These are phyloP conservation scores for Leucophenga maculata DNA, from an alignment of 2,888 invertebrate genomes.

Conservation along the genomic window DNA sequence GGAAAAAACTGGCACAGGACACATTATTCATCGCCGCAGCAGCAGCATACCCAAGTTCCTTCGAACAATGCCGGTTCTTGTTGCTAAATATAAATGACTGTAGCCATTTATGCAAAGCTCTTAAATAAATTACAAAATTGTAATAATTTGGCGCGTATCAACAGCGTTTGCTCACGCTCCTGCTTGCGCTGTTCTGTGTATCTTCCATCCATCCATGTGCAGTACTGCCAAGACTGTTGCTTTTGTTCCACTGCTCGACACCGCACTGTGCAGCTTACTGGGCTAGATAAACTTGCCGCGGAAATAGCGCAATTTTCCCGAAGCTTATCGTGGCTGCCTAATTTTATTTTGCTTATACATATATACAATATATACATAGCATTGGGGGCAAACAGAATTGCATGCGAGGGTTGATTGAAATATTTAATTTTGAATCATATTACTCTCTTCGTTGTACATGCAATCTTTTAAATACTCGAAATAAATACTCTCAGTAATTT, in stretches of 20 bases:
- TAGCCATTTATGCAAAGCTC: conserved; percentile 61
- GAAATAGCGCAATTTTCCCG: neutral
- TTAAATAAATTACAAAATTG: conserved; percentile 67
- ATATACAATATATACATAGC: neutral
- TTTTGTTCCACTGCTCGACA: neutral
- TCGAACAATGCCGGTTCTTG: too few relatives aligned
- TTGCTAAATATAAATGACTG: conserved; percentile 46
- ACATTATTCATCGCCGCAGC: neutral
- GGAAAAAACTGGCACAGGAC: neutral
- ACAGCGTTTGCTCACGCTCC: conserved; percentile 26
- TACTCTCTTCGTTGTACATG: too few relatives aligned
- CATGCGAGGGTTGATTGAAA: too few relatives aligned
- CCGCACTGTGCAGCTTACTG: neutral
- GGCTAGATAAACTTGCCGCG: neutral
- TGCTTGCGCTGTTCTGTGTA: neutral
- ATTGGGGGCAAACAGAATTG: neutral
- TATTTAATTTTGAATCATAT: too few relatives aligned
- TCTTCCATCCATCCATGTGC: too few relatives aligned
- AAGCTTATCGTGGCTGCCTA: conserved; percentile 5
- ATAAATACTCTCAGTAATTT: too few relatives aligned
- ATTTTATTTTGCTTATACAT: neutral
- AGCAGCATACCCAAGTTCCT: conserved; percentile 19
- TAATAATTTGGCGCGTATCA: conserved; percentile 58
- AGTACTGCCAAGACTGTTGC: neutral
- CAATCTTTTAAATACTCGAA: too few relatives aligned